A percentile compares a stretch with the other conserved stretches of the same genome.
These are phyloP conservation scores for Trachelus troglodyta DNA, from an alignment of 2,888 invertebrate species.

Conservation along the genomic window DNA sequence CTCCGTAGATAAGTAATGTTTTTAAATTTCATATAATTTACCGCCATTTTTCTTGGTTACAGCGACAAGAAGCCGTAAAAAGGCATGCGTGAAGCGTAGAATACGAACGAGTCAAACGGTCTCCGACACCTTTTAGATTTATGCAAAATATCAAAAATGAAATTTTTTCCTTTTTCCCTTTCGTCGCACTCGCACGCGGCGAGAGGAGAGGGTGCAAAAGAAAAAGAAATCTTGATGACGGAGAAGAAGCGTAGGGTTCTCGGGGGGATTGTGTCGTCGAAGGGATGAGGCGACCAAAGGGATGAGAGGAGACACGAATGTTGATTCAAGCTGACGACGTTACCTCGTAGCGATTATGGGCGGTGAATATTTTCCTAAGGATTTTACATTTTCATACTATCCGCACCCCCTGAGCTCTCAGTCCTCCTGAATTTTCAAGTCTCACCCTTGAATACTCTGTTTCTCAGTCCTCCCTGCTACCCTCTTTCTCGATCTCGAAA, in stretches of 20 bases:
- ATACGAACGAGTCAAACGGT: not conserved
- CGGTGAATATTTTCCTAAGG: slow-evolving; percentile 41
- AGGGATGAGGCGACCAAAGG: slow-evolving; percentile 1
- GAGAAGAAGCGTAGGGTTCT: slow-evolving; percentile 14
- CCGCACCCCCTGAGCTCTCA: slow-evolving; percentile 13
- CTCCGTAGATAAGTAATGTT: not conserved
- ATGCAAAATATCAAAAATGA: slow-evolving; percentile 44
- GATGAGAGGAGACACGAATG: slow-evolving; percentile 31
- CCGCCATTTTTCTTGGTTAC: not conserved
- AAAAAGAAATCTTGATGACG: slow-evolving; percentile 1
- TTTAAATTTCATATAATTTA: not conserved
- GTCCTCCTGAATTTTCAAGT: not conserved
- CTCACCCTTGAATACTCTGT: slow-evolving; percentile 1
- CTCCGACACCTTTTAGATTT: slow-evolving; percentile 11
- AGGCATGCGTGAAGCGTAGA: not conserved
- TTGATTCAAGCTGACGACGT: slow-evolving; percentile 41
- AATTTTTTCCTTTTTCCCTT: slow-evolving; percentile 36
- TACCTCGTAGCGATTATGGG: slow-evolving; percentile 40
- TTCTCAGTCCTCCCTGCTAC: not conserved
- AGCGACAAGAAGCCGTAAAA: not conserved
- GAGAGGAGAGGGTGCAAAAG: not conserved
- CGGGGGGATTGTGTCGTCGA: slow-evolving; percentile 14
- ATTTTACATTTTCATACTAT: slow-evolving; percentile 34
- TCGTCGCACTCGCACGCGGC: not conserved
- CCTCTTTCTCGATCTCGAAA: not conserved